Evolutionary conservation across 2,797 vertebrate genomes (phyloP).

Genomic region (Siniperca obscura): DNA sequence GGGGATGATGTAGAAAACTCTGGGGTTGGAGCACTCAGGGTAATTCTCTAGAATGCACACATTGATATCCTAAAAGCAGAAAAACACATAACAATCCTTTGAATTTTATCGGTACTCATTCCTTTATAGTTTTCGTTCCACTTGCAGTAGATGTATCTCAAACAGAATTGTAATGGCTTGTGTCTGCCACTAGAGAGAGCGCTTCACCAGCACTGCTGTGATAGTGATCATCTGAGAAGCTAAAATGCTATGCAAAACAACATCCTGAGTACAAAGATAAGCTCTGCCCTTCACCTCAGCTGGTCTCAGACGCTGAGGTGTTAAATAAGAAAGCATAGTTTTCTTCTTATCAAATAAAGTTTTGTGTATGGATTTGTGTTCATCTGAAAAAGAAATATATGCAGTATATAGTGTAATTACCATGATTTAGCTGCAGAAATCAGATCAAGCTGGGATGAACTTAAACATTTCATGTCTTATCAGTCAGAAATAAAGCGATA

Average conservation of each 20-base stretch:
- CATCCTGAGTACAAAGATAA: slow-evolving; percentile 56
- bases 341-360: neutral
- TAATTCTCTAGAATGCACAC: slow-evolving; percentile 98
- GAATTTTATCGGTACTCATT: neutral
- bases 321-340: neutral
- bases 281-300: slow-evolving; percentile 35
- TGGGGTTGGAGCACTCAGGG: slow-evolving; percentile 97
- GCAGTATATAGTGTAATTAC: neutral
- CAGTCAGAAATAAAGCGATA: neutral
- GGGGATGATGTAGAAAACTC: slow-evolving; percentile 98
- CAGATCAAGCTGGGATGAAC: neutral
- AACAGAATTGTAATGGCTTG: neutral
- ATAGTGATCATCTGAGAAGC: slow-evolving; percentile 14
- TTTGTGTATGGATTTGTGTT: neutral
- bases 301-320: slow-evolving; percentile 22
- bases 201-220: slow-evolving; percentile 9
- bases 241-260: slow-evolving; percentile 28
- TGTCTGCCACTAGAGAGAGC: slow-evolving; percentile 68
- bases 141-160: neutral
- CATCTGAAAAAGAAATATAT: neutral
- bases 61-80: slow-evolving; percentile 92
- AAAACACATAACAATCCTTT: slow-evolving; percentile 4
- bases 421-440: neutral
- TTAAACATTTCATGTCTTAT: neutral
- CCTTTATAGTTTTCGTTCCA: neutral